Evolutionary conservation across 1,140 invertebrate species (phyloP).

Genomic region (Lordiphosa collinella): DNA sequence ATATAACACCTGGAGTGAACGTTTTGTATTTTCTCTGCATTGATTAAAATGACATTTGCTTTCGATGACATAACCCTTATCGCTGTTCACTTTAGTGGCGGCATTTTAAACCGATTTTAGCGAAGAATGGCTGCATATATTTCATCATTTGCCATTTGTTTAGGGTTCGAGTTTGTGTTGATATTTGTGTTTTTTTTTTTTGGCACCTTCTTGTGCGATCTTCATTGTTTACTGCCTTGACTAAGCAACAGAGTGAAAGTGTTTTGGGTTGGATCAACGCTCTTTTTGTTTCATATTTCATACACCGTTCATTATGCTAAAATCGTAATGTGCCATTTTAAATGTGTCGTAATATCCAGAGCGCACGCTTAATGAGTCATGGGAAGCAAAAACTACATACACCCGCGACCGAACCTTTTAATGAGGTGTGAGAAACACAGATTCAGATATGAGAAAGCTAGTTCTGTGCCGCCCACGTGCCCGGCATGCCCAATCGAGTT

Average conservation of each 20-base stretch:
- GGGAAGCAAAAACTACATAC: neutral
- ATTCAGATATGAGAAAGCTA: slow-evolving; percentile 19
- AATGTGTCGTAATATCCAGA: slow-evolving; percentile 50
- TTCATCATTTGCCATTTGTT: slow-evolving; percentile 37
- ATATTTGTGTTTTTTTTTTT: slow-evolving; percentile 23
- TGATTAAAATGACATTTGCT: no score
- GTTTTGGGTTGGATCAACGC: slow-evolving; percentile 8
- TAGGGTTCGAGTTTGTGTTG: slow-evolving; percentile 12
- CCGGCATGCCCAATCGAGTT: slow-evolving; percentile 37
- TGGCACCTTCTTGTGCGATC: slow-evolving; percentile 57
- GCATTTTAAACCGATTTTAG: slow-evolving; percentile 18
- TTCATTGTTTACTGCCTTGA: slow-evolving; percentile 25
- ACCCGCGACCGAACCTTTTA: no score
- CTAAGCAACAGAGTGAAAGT: slow-evolving; percentile 39
- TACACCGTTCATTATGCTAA: slow-evolving; percentile 55
- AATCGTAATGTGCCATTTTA: slow-evolving; percentile 41
- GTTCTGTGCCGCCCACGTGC: slow-evolving; percentile 65
- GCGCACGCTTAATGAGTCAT: slow-evolving; percentile 34
- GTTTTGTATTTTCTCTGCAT: no score
- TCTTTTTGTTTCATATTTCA: slow-evolving; percentile 44
- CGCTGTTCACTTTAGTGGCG: slow-evolving; percentile 14
- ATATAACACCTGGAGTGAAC: no score
- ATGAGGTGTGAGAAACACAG: no score
- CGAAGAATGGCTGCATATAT: slow-evolving; percentile 36
- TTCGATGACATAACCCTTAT: slow-evolving; percentile 22